These are phyloP conservation scores for Rhabdomys dilectus DNA, from an alignment of 2,113 vertebrate species.

Conservation along the genomic window DNA sequence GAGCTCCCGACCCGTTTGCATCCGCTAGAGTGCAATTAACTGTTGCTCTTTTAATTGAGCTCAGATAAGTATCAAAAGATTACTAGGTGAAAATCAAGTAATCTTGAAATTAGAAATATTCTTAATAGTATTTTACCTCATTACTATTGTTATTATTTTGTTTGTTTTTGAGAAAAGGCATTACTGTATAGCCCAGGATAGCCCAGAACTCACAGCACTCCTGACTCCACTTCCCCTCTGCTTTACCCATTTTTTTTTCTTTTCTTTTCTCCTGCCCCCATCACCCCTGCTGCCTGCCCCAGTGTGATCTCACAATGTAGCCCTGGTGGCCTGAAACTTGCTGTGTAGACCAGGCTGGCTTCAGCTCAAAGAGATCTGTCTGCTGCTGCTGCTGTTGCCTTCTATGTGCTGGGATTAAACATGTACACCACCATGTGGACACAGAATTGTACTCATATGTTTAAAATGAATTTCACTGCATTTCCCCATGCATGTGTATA, in stretches of 20 bases:
- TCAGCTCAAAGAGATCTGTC: background rate
- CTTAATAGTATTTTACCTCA: conserved; percentile 22
- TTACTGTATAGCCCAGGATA: background rate
- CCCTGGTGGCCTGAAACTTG: background rate
- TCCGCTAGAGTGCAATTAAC: background rate
- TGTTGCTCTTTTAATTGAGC: conserved; percentile 9
- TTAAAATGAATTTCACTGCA: background rate
- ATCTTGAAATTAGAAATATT: conserved; percentile 43
- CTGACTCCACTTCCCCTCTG: background rate
- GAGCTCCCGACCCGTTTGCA: background rate
- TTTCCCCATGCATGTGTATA: background rate
- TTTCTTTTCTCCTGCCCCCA: background rate
- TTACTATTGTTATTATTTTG: background rate
- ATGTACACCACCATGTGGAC: too few species aligned
- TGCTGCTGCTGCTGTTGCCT: background rate
- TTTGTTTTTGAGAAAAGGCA: background rate
- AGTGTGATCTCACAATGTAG: background rate
- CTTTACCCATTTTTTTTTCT: background rate
- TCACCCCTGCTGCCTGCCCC: too few species aligned
- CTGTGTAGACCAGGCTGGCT: background rate
- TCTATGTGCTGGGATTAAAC: background rate
- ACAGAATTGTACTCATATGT: background rate
- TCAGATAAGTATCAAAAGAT: background rate
- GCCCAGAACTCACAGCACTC: background rate
- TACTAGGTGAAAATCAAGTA: background rate